Percentiles rank a stretch among this genome's conserved stretches.
phyloP scores from a whole-genome alignment of 92 coral and sea anemone species.

The Diadumene lineata region DNA sequence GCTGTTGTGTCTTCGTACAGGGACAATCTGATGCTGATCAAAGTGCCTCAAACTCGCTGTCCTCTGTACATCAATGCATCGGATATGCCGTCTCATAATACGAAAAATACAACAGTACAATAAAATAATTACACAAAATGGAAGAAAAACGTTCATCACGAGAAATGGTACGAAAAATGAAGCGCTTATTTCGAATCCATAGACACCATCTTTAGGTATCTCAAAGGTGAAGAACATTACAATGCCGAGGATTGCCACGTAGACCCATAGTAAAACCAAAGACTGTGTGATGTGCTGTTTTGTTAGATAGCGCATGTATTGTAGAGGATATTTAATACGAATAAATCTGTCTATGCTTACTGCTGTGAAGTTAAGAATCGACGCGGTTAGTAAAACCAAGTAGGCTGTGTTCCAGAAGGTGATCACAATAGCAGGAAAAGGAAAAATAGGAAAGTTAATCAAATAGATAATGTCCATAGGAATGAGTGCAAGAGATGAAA shows the following conservation, averaged over 20 bases:
- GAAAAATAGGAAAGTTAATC: constrained; percentile 33
- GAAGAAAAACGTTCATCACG: constrained; percentile 33
- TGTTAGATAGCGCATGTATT: constrained; percentile 36
- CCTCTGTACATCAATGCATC: constrained; percentile 31
- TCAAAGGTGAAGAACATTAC: constrained; percentile 50
- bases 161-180: constrained; percentile 48
- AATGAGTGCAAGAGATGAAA: constrained; percentile 33
- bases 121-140: constrained; percentile 46
- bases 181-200: constrained; percentile 26
- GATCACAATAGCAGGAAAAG: constrained; percentile 33
- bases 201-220: constrained; percentile 28
- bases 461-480: constrained; percentile 45
- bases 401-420: constrained; percentile 43
- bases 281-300: constrained; percentile 5
- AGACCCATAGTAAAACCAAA: constrained; percentile 33
- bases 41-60: constrained; percentile 9
- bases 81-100: constrained; percentile 32
- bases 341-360: constrained; percentile 51
- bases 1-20: constrained; percentile 31
- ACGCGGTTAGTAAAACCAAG: constrained; percentile 36
- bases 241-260: constrained; percentile 24
- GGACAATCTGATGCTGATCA: background rate
- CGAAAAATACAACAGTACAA: constrained; percentile 42
- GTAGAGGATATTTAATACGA: constrained; percentile 47
- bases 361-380: constrained; percentile 58